These are phyloP conservation scores for Balanococcus diminutus DNA, from an alignment of 2,888 invertebrate species.

Conservation along the genomic window DNA sequence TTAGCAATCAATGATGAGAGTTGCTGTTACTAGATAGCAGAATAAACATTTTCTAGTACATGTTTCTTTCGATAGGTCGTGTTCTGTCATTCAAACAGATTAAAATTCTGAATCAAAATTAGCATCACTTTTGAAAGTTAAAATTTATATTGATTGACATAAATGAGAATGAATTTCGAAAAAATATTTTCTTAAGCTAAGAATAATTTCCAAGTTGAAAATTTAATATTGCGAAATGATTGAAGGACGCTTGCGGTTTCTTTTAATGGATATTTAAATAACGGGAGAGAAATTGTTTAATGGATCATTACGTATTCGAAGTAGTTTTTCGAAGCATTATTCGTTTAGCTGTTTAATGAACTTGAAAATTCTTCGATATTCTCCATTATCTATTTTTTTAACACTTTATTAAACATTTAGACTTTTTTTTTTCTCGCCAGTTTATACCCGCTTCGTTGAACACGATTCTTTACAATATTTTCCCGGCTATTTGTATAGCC, in stretches of 20 bases:
- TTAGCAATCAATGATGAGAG: too few relatives aligned
- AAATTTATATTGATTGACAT: neutral
- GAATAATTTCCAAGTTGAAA: neutral
- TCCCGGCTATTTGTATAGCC: neutral
- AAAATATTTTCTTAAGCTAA: neutral
- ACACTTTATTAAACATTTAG: slow-evolving; percentile 18
- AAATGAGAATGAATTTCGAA: neutral
- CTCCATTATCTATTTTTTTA: slow-evolving; percentile 6
- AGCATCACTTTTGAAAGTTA: neutral
- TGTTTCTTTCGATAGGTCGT: neutral
- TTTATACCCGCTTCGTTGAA: neutral
- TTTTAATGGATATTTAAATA: slow-evolving; percentile 27
- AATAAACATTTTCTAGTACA: neutral
- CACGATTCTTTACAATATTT: neutral
- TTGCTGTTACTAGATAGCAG: neutral
- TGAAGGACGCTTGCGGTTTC: slow-evolving; percentile 1
- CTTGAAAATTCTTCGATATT: slow-evolving; percentile 20
- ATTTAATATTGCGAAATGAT: slow-evolving; percentile 22
- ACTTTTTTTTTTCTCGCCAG: neutral
- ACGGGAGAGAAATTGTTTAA: slow-evolving; percentile 10
- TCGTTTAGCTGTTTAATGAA: slow-evolving; percentile 27
- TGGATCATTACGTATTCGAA: slow-evolving; percentile 27
- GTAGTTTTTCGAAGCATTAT: slow-evolving; percentile 13
- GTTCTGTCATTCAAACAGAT: neutral
- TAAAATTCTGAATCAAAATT: neutral